Base-by-base conservation (phyloP, 2,113 vertebrate species). In the Psilopogon haemacephalus region DNA sequence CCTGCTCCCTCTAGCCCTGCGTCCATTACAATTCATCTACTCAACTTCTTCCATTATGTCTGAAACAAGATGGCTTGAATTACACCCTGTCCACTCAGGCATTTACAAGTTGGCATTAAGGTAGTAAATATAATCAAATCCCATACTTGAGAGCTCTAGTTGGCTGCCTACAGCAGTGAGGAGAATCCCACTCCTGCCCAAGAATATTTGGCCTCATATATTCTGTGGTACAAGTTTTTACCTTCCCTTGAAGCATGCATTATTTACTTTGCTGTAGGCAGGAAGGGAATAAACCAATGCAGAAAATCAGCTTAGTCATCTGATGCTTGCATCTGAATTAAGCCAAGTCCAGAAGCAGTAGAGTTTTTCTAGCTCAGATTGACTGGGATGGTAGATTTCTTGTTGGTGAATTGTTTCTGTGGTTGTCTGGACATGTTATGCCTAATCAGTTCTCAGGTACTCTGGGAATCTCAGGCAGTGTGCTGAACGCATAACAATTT, bases 51-150 rank as follows among this genome's bases (percentile, higher is more conserved):
- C 68, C 33, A 59, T 85, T 86, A 82, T 73, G 44, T 19, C 69
- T 83, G 75, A 84, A 83, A 76, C 23, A 77, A 67, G 87, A 88
- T 60, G 60, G 60, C 33, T 94, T 85, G 82, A 89, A 94, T 88
- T 93, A 76, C 71, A 88, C 56, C 40, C 46, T 83, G 55, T 72
- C 56, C 32, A 21, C 88, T 91, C 84, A 95, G 86, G 74, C 15
- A 27, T 78, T 77, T 91, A 75, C 83, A 86, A 42, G 27, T 82
- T 93, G 85, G 54, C 69, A 68, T 93, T 86, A 95, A 91, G 65
- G 65, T 93, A 95, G 77, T 84, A 69, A 90, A n/a, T 64, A 54
- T 64, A 94, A 96, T 95, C 92, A 93, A 88, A 88, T 91, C 62
- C 35, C 40, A 21, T 64, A 60, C 32, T 75, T 68, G 38, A 90